Evolutionary conservation across 2,888 invertebrate genomes (phyloP).

Genomic region (Netelia virgata): DNA sequence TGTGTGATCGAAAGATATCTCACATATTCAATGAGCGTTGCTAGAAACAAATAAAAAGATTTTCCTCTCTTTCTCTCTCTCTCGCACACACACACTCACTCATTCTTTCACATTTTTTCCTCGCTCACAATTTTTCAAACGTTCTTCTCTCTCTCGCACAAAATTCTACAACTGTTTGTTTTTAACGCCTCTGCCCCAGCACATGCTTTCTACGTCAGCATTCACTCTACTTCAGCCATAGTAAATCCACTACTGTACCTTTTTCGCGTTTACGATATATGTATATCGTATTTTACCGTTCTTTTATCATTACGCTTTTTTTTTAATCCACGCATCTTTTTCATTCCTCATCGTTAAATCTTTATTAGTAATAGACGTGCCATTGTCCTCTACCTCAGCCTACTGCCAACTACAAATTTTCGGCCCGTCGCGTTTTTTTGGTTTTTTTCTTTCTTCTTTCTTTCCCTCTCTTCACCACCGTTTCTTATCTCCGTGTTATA

Average conservation of each 20-base stretch:
- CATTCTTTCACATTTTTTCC: slow-evolving; percentile 43
- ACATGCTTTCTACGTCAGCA: slow-evolving; percentile 81
- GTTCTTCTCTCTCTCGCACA: not conserved
- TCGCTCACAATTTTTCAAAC: slow-evolving; percentile 36
- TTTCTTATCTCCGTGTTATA: slow-evolving; percentile 77
- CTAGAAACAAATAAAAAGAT: slow-evolving; percentile 40
- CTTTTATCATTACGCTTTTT: slow-evolving; percentile 51
- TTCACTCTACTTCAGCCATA: slow-evolving; percentile 82
- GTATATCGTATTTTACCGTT: slow-evolving; percentile 69
- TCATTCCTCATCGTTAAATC: slow-evolving; percentile 59
- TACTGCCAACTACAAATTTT: slow-evolving; percentile 81
- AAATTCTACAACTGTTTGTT: slow-evolving; percentile 56
- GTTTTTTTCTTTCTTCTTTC: slow-evolving; percentile 41
- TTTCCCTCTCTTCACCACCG: slow-evolving; percentile 41
- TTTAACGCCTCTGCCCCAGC: slow-evolving; percentile 65
- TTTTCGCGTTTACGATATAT: slow-evolving; percentile 81
- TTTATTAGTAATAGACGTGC: slow-evolving; percentile 81
- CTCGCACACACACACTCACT: slow-evolving; percentile 56
- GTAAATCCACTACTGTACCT: slow-evolving; percentile 81
- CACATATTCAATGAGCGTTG: slow-evolving; percentile 51
- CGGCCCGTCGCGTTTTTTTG: slow-evolving; percentile 13
- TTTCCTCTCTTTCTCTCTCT: slow-evolving; percentile 57
- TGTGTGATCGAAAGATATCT: slow-evolving; percentile 57
- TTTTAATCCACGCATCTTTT: slow-evolving; percentile 21
- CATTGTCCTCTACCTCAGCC: slow-evolving; percentile 82